Conservation (phyloP, 2,113 vertebrate species). For the Smithornis capensis region DNA sequence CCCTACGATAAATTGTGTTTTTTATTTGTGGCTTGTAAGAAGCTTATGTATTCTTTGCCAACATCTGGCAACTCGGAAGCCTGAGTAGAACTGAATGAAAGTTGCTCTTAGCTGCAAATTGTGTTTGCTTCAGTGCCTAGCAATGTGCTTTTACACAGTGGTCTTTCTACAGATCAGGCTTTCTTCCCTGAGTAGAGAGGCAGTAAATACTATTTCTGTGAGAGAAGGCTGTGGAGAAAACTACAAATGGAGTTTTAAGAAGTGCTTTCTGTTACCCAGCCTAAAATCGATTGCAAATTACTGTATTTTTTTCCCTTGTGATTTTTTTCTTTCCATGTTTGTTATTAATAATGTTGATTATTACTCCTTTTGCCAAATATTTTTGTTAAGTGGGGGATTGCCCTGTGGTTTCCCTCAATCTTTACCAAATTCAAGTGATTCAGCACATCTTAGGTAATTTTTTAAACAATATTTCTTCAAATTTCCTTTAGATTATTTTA, state of each 20-base stretch:
- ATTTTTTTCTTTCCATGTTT: accelerated
- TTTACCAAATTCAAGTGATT: not conserved
- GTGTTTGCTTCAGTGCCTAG: not conserved
- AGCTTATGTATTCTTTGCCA: not conserved
- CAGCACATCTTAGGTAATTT: not conserved
- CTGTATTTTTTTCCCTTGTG: not conserved
- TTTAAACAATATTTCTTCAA: not conserved
- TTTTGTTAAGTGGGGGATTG: not conserved
- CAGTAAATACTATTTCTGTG: not conserved
- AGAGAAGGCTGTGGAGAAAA: not conserved
- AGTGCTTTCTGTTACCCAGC: not conserved
- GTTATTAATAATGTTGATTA: not conserved
- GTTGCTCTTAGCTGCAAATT: not conserved
- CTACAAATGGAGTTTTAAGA: not conserved
- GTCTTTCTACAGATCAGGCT: not conserved
- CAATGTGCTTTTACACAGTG: not conserved
- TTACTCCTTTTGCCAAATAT: not conserved
- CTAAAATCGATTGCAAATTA: not conserved
- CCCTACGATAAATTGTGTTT: not conserved
- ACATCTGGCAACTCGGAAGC: not conserved
- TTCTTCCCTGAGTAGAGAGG: not conserved
- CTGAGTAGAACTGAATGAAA: not conserved
- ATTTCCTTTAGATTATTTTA: not conserved
- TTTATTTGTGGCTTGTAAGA: conserved; percentile 5
- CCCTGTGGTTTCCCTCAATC: not conserved